These are phyloP conservation scores for Oriolus oriolus DNA, from an alignment of 2,113 vertebrate genomes.

Conservation along the genomic window DNA sequence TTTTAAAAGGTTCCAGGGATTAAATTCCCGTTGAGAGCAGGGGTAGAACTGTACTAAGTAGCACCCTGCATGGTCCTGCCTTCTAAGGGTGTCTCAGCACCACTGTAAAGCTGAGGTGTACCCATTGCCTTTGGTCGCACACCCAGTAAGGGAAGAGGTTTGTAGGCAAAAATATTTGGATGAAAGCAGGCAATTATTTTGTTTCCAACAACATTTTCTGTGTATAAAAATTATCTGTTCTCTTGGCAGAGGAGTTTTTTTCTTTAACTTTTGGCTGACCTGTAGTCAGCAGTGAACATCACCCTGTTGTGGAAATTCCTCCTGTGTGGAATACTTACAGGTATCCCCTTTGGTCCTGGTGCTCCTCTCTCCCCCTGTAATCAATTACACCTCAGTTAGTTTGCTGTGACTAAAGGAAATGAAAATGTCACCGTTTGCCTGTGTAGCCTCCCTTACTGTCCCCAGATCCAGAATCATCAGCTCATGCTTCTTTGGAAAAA, in stretches of 20 bases:
- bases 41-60: background rate
- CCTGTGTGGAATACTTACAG: conserved; percentile 80
- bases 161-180: background rate
- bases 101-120: background rate
- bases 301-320: background rate
- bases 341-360: conserved; percentile 87
- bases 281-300: background rate
- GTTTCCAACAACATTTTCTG: background rate
- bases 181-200: background rate
- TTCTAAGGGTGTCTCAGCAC: background rate
- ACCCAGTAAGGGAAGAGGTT: background rate
- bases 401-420: background rate
- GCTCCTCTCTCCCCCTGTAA: conserved; percentile 91
- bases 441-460: background rate
- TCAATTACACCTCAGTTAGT: conserved; percentile 47
- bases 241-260: background rate
- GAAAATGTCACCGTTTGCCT: background rate
- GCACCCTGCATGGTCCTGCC: background rate
- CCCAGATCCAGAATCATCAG: background rate
- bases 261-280: background rate
- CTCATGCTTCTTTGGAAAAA: background rate
- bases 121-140: accelerated
- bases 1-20: background rate
- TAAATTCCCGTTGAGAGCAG: background rate
- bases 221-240: background rate